Evolutionary conservation across 2,888 invertebrate genomes (phyloP).

Genomic region (Prionchulus punctatus): DNA sequence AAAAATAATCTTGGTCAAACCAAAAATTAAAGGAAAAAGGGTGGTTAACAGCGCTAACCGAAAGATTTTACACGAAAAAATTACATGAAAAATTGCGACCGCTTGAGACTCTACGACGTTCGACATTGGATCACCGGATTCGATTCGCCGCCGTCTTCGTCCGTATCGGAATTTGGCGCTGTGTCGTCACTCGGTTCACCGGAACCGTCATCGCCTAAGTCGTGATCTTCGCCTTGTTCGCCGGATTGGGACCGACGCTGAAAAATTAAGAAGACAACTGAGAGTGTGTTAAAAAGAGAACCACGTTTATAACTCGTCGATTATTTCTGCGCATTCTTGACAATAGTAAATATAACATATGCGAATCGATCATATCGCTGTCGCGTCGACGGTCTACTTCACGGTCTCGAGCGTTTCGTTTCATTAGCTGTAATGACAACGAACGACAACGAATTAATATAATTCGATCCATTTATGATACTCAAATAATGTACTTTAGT

Average conservation of each 20-base stretch:
- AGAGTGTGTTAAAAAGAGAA: no score
- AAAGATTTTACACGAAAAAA: neutral
- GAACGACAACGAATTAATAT: neutral
- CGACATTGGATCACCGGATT: neutral
- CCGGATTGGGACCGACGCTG: no score
- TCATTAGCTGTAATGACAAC: conserved; percentile 26
- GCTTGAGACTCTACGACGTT: no score
- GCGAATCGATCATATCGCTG: conserved; percentile 39
- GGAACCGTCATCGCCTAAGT: neutral
- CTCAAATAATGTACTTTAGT: conserved; percentile 15
- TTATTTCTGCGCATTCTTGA: conserved; percentile 38
- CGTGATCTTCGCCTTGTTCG: neutral
- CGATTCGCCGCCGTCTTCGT: neutral
- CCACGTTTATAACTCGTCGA: no score
- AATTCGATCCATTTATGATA: neutral
- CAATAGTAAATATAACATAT: conserved; percentile 42
- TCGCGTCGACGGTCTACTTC: conserved; percentile 34
- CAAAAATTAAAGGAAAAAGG: no score
- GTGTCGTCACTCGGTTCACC: neutral
- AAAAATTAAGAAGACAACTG: no score
- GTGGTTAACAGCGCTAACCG: no score
- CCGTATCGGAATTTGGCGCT: neutral
- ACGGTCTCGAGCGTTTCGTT: conserved; percentile 35
- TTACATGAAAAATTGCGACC: neutral
- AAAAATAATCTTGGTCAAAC: no score